These are phyloP conservation scores for Dendrolimus kikuchii DNA, from an alignment of 1,140 invertebrate species.

Conservation along the genomic window DNA sequence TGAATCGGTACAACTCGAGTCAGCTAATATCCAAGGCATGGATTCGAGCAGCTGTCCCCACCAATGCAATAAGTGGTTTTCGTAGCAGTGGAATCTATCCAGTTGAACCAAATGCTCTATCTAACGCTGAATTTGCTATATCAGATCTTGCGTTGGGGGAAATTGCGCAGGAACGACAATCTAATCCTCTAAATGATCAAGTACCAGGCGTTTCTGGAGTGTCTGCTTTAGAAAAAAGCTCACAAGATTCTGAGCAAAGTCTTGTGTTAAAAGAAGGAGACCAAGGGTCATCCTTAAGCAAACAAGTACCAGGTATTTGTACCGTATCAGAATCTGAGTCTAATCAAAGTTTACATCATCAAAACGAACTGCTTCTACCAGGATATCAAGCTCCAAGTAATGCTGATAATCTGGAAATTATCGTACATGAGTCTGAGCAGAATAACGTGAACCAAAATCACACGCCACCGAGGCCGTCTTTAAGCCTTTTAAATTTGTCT, in stretches of 20 bases:
- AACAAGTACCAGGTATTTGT: constrained; percentile 15
- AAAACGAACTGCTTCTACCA: no score
- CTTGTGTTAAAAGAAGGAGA: constrained; percentile 12
- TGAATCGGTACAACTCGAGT: constrained; percentile 18
- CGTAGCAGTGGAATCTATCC: constrained; percentile 20
- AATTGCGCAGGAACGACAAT: no score
- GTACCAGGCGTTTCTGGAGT: no score
- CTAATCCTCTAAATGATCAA: constrained; percentile 12
- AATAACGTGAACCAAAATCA: constrained; percentile 17
- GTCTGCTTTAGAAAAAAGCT: constrained; percentile 9
- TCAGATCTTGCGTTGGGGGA: no score
- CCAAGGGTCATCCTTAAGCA: constrained; percentile 14
- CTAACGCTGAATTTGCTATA: constrained; percentile 25
- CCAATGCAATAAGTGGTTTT: constrained; percentile 26
- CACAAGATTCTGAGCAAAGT: constrained; percentile 9
- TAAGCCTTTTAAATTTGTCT: constrained; percentile 17
- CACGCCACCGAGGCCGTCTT: constrained; percentile 18
- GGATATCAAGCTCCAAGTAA: no score
- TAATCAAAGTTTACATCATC: constrained; percentile 14
- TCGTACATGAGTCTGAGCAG: constrained; percentile 16
- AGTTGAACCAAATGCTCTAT: constrained; percentile 20
- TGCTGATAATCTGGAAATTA: no score
- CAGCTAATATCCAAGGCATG: constrained; percentile 16
- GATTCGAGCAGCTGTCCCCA: constrained; percentile 16
- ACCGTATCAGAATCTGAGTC: constrained; percentile 16